Evolutionary conservation across 2,113 vertebrate genomes (phyloP).

Genomic region (Nerophis lumbriciformis): DNA sequence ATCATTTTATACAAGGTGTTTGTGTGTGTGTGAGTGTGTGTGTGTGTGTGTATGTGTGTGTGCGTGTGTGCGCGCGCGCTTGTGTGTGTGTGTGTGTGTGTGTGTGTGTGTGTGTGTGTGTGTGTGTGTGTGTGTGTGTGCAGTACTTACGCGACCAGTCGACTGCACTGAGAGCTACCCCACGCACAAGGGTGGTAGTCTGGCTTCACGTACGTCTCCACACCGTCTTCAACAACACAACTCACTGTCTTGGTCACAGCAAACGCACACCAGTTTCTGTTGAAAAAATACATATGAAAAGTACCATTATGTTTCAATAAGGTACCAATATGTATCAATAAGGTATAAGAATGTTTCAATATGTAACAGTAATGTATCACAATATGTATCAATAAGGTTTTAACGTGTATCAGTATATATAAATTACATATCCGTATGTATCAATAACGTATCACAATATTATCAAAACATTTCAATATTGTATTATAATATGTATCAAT

Average conservation of each 20-base stretch:
- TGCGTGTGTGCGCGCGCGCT: neutral
- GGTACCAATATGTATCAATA: too few relatives aligned
- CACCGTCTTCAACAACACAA: constrained; percentile 91
- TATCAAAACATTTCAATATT: too few relatives aligned
- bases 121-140: constrained; percentile 6
- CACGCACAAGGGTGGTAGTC: constrained; percentile 90
- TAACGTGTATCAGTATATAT: too few relatives aligned
- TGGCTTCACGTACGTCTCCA: constrained; percentile 85
- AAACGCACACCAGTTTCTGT: constrained; percentile 93
- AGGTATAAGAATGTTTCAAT: too few relatives aligned
- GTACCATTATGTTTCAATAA: too few relatives aligned
- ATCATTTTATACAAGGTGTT: neutral
- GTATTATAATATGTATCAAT: too few relatives aligned
- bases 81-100: constrained; percentile 1
- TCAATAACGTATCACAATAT: too few relatives aligned
- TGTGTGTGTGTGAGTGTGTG: neutral
- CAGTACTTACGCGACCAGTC: constrained; percentile 79
- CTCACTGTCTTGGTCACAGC: constrained; percentile 87
- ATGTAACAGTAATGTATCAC: too few relatives aligned
- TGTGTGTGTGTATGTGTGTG: too few relatives aligned
- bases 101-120: too few relatives aligned
- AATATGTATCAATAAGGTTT: too few relatives aligned
- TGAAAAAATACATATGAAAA: constrained; percentile 3
- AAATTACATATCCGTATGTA: too few relatives aligned
- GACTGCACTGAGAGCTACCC: constrained; percentile 84